Base-by-base conservation (phyloP, 64 coral and sea anemone species). In the Trachythela sp. region DNA sequence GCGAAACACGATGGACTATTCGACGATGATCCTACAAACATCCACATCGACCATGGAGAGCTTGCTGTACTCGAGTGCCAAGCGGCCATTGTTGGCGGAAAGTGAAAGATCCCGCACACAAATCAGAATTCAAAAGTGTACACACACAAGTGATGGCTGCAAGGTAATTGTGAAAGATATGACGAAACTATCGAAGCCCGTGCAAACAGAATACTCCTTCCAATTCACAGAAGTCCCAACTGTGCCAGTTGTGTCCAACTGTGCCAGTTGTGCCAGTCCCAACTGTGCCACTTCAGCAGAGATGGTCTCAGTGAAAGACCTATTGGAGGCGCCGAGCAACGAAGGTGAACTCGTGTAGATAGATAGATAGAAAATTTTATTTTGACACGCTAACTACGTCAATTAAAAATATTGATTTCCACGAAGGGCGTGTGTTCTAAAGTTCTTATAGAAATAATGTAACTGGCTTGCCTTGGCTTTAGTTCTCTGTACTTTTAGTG, bases 111-210 rank as follows among this genome's bases (percentile, higher is more conserved):
- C n/a, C 13, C 36, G 71, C 71, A 77, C 71, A 2, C 29, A 4
- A 77, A 27, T 32, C 13, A 77, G 29, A 38, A 77, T 77, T 22
- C 24, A 77, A 77, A 27, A 77, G 4, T 35, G 1, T 38, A 77
- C 71, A 27, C 32, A 32, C 71, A 77, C 71, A 35, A 15, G n/a
- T 35, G 71, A 77, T 77, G 71, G 71, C 11, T 32, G 32, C 13
- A 92, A 88, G 54, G 83, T 84, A 32, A 77, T 92, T 13, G 84
- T 92, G 31, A 92, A 92, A 24, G 76, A 92, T 64, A 92, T 59
- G 50, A 92, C 90, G 18, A 58, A 86, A 9, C 14, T 92, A 42
- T 49, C 90, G 32, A 40, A 50, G 42, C 88, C 71, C 13, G 71
- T 5, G 24, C 24, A 77, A 77, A 77, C 32, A 4, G 71, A 77